Percentiles rank a stretch among this genome's conserved stretches.
phyloP scores from a whole-genome alignment of 2,797 vertebrate genomes.

The Oreochromis mossambicus region DNA sequence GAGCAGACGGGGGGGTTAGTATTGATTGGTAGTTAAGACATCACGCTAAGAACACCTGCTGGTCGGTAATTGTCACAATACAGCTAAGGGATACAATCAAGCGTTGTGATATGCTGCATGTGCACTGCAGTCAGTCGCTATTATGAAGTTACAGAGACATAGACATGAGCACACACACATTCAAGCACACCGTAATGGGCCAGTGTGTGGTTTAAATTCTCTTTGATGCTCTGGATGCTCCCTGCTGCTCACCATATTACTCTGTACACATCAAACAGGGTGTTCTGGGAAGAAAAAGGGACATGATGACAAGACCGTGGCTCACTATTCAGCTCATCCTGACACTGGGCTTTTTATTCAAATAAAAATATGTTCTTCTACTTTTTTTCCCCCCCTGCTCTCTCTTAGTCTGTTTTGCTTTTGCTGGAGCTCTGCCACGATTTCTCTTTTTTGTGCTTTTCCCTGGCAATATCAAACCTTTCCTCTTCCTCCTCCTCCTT shows the following conservation, averaged over 20 bases:
- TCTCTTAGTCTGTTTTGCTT: background rate
- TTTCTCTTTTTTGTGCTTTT: background rate
- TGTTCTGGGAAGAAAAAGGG: slow-evolving; percentile 51
- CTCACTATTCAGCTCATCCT: slow-evolving; percentile 42
- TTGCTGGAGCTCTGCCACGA: slow-evolving; percentile 10
- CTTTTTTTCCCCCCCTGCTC: background rate
- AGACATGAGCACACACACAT: background rate
- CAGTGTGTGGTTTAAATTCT: slow-evolving; percentile 57
- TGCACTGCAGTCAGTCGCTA: background rate
- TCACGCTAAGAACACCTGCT: slow-evolving; percentile 38
- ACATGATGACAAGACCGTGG: slow-evolving; percentile 53
- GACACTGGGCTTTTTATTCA: slow-evolving; percentile 38
- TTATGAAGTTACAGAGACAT: background rate
- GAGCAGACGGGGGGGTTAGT: slow-evolving; percentile 13
- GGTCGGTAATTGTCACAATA: slow-evolving; percentile 54
- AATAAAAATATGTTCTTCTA: slow-evolving; percentile 30
- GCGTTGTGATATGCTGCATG: background rate
- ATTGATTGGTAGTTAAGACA: slow-evolving; percentile 51
- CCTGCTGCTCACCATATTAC: slow-evolving; percentile 58
- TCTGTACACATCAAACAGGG: slow-evolving; percentile 66
- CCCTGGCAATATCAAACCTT: slow-evolving; percentile 12
- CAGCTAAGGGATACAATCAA: slow-evolving; percentile 23
- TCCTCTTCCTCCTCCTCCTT: background rate
- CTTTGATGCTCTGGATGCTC: slow-evolving; percentile 60
- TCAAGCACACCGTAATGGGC: slow-evolving; percentile 43